A percentile compares a stretch with the other conserved stretches of the same genome.
Conservation (phyloP, 1,140 invertebrate genomes). For the Triops longicaudatus region DNA sequence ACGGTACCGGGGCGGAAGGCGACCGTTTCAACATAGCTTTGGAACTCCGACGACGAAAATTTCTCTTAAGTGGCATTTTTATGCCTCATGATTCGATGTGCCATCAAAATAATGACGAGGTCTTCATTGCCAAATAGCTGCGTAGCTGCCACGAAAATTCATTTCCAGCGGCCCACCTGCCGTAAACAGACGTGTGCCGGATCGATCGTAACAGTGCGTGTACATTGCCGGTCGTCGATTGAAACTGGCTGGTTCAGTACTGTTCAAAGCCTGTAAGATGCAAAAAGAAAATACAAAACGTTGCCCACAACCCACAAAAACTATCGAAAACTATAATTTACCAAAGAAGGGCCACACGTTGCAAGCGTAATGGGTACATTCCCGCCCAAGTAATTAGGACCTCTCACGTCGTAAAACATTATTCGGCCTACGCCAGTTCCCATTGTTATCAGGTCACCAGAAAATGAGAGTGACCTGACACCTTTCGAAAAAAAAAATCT, state of each 20-base stretch:
- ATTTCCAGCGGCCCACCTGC: constrained; percentile 87
- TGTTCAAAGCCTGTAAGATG: neutral
- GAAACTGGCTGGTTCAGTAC: constrained; percentile 51
- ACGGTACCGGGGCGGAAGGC: constrained; percentile 19
- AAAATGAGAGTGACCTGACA: constrained; percentile 83
- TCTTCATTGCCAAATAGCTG: constrained; percentile 50
- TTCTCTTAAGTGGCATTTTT: constrained; percentile 17
- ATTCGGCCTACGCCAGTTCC: constrained; percentile 84
- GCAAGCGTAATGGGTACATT: constrained; percentile 8
- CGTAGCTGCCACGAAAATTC: constrained; percentile 77
- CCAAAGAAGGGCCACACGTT: neutral
- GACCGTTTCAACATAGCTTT: constrained; percentile 19
- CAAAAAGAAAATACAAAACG: constrained; percentile 9
- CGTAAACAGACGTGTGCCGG: constrained; percentile 81
- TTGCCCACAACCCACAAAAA: neutral
- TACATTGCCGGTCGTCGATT: constrained; percentile 87
- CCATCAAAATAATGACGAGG: neutral
- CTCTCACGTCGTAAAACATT: constrained; percentile 87
- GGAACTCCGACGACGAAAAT: constrained; percentile 9
- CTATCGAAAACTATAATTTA: neutral
- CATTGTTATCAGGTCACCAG: constrained; percentile 79
- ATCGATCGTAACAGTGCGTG: constrained; percentile 89
- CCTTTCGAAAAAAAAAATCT: constrained; percentile 37
- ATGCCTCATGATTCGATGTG: neutral
- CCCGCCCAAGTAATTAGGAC: constrained; percentile 72